Conservation (phyloP, 2,113 vertebrate species). For the Cynoglossus semilaevis region DNA sequence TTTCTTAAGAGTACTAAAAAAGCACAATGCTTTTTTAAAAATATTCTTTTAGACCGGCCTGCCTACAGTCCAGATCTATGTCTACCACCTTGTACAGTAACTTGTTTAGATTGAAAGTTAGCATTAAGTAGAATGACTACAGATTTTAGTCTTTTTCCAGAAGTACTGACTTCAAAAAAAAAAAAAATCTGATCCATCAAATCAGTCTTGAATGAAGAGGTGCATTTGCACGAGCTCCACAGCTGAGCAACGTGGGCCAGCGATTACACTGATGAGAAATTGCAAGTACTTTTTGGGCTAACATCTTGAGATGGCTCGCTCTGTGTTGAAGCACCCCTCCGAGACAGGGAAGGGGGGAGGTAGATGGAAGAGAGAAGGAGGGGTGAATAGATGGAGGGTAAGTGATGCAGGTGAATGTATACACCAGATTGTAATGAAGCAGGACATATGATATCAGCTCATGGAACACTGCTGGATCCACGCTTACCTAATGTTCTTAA, state of each 20-base stretch:
- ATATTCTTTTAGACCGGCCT: no score
- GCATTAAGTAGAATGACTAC: no score
- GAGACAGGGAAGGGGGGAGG: constrained; percentile 37
- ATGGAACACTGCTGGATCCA: constrained; percentile 72
- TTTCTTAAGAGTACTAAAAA: no score
- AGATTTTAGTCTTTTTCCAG: no score
- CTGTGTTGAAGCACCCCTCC: constrained; percentile 60
- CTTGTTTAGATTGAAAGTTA: no score
- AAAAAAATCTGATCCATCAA: background rate
- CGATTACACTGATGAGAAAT: constrained; percentile 62
- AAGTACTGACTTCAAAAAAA: no score
- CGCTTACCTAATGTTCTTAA: constrained; percentile 80
- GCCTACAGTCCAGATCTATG: no score
- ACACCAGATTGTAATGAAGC: constrained; percentile 75
- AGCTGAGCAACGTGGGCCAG: constrained; percentile 18
- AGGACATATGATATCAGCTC: constrained; percentile 72
- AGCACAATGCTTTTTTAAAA: no score
- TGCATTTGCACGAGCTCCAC: constrained; percentile 28
- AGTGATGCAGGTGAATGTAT: constrained; percentile 70
- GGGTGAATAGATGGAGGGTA: constrained; percentile 57
- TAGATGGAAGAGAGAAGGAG: constrained; percentile 18
- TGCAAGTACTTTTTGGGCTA: constrained; percentile 66
- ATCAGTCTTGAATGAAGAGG: no score
- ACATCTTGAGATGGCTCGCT: constrained; percentile 56
- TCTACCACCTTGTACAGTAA: no score